phyloP scores from a whole-genome alignment of 1,140 invertebrate genomes.

The Eubasilissa regina region DNA sequence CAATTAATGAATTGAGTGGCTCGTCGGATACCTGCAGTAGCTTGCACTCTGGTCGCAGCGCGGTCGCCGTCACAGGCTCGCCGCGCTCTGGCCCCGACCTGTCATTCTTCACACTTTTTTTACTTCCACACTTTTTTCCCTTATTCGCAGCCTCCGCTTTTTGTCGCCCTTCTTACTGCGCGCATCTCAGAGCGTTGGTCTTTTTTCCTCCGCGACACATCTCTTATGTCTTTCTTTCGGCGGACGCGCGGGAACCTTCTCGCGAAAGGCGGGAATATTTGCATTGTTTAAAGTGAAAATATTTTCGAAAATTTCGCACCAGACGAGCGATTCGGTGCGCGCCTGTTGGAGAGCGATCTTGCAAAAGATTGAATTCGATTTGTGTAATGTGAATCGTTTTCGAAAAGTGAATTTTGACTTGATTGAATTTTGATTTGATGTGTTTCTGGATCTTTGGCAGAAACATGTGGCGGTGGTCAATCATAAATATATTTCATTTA shows the following conservation, averaged over 20 bases:
- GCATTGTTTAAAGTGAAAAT: constrained; percentile 42
- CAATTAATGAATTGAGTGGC: no score
- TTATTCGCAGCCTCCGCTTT: constrained; percentile 19
- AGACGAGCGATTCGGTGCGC: not conserved
- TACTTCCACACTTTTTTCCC: constrained; percentile 51
- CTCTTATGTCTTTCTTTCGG: constrained; percentile 56
- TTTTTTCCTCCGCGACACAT: constrained; percentile 48
- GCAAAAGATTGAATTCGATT: not conserved
- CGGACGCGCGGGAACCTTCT: constrained; percentile 42
- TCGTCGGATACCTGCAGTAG: not conserved
- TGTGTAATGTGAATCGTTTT: no score
- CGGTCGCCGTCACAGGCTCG: constrained; percentile 9
- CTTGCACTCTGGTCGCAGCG: not conserved
- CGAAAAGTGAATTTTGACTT: no score
- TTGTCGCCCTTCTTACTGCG: constrained; percentile 36
- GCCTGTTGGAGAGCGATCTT: constrained; percentile 9
- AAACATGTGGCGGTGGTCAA: no score
- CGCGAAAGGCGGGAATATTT: constrained; percentile 40
- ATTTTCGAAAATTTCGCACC: constrained; percentile 11
- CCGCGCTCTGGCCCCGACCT: constrained; percentile 56
- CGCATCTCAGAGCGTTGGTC: constrained; percentile 6
- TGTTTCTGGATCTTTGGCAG: no score
- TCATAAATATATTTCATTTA: no score
- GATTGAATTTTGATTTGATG: no score
- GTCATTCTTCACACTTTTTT: constrained; percentile 60